Percentiles rank a stretch among this genome's conserved stretches.
Evolutionary conservation across 2,888 invertebrate genomes (phyloP).

Genomic region (Clivina fossor): DNA sequence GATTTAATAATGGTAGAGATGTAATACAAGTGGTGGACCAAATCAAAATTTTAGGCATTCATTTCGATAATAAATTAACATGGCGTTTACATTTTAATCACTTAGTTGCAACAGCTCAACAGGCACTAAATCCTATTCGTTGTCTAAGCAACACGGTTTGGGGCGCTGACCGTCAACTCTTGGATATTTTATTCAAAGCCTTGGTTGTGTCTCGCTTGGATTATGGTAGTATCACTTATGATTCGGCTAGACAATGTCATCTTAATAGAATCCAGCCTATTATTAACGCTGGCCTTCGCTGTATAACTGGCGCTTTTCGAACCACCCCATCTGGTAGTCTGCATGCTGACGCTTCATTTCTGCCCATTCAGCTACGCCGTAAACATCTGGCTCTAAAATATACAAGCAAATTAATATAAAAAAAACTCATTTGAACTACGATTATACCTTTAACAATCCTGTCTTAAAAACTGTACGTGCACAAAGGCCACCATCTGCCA

Average conservation of each 20-base stretch:
- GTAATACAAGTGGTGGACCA: background rate
- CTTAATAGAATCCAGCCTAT: background rate
- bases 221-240: background rate
- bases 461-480: too few relatives aligned
- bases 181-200: background rate
- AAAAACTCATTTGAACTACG: background rate
- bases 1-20: background rate
- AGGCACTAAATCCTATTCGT: background rate
- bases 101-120: background rate
- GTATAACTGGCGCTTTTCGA: background rate
- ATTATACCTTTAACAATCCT: background rate
- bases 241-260: background rate
- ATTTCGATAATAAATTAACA: conserved; percentile 2
- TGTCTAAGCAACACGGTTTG: background rate
- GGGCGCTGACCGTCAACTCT: too few relatives aligned
- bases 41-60: background rate
- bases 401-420: conserved; percentile 1
- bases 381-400: background rate
- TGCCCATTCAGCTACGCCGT: background rate
- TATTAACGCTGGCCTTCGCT: background rate
- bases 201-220: background rate
- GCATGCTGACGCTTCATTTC: background rate
- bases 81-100: background rate
- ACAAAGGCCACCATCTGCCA: too few relatives aligned
- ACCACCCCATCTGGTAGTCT: background rate